Evolutionary conservation across 2,113 vertebrate genomes (phyloP).

Genomic region (Onychostruthus taczanowskii): DNA sequence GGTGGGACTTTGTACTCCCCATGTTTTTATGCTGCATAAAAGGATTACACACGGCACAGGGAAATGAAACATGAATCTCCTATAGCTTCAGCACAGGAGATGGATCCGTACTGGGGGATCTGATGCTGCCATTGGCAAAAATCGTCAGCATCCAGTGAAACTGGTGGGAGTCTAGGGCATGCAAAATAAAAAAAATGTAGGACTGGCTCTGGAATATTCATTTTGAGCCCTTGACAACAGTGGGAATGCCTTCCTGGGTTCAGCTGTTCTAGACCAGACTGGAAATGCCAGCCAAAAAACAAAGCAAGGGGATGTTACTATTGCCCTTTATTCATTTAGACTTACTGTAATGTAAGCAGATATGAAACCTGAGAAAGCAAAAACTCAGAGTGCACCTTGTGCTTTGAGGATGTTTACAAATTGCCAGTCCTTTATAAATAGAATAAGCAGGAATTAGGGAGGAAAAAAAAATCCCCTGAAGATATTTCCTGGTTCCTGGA

Average conservation of each 20-base stretch:
- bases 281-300: conserved; percentile 21
- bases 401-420: neutral
- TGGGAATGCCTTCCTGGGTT: neutral
- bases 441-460: neutral
- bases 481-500: conserved; percentile 27
- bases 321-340: neutral
- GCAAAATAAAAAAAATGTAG: neutral
- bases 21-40: neutral
- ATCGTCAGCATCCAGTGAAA: neutral
- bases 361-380: neutral
- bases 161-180: neutral
- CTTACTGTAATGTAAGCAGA: neutral
- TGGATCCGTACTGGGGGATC: neutral
- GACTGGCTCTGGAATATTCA: neutral
- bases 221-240: neutral
- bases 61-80: neutral
- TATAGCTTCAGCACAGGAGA: neutral
- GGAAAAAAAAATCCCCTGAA: neutral
- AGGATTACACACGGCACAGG: neutral
- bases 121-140: neutral
- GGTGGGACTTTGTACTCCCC: neutral
- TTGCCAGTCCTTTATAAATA: neutral
- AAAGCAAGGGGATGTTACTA: neutral
- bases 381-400: neutral
- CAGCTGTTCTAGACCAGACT: neutral